These are phyloP conservation scores for Urechis unicinctus DNA, from an alignment of 2,888 invertebrate species.

Conservation along the genomic window DNA sequence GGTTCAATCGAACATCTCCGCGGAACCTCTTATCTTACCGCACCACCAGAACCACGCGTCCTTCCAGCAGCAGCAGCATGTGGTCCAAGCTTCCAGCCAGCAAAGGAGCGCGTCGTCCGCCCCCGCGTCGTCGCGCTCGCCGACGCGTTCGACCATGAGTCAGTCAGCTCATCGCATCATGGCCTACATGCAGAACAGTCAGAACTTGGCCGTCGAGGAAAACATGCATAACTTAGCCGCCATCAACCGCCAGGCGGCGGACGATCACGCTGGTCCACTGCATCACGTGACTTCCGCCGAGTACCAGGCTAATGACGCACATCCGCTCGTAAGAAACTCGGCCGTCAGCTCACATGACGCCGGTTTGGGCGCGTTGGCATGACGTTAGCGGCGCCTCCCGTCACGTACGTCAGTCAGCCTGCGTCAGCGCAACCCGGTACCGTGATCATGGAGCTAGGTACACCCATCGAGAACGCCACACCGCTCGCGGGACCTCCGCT, in stretches of 20 bases:
- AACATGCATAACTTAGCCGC: slow-evolving; percentile 16
- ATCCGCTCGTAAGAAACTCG: no score
- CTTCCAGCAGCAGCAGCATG: not conserved
- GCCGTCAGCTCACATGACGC: no score
- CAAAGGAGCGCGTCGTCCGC: not conserved
- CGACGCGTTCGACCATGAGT: not conserved
- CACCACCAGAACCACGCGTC: not conserved
- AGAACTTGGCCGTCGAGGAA: slow-evolving; percentile 17
- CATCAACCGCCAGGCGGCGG: slow-evolving; percentile 1
- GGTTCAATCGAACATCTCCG: not conserved
- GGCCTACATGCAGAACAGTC: slow-evolving; percentile 17
- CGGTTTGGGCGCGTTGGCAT: no score
- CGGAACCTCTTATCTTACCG: not conserved
- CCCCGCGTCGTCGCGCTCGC: not conserved
- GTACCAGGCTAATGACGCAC: no score
- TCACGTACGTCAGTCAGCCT: no score
- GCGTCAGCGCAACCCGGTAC: no score
- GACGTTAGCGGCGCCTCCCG: no score
- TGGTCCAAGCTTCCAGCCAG: not conserved
- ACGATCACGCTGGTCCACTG: no score
- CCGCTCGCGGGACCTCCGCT: no score
- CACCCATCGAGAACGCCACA: no score
- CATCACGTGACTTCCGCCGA: no score
- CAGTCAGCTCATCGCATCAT: slow-evolving; percentile 9
- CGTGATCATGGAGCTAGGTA: no score